Evolutionary conservation across 2,113 vertebrate genomes (phyloP), one percentile per base, ranked within the genome.

Genomic region (Ptilorrhoa leucosticta): DNA sequence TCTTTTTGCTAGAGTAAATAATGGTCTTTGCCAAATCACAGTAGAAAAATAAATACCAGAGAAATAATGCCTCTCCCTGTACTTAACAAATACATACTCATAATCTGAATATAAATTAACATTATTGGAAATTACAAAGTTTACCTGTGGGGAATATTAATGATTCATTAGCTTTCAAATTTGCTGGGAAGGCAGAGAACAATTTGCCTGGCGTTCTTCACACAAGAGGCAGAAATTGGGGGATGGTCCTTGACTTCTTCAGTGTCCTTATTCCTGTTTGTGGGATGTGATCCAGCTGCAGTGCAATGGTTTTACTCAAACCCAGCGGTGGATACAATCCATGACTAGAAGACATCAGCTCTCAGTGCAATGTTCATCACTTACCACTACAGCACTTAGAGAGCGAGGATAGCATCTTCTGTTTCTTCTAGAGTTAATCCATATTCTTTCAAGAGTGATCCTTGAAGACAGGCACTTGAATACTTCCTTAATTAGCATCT

Each of bases 31-130:
- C n/a, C n/a, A 93, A 86, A 63, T 35, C 10, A 13, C 13, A 87
- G 16, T 60, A 76, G 35, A 45, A 83, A 89, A 54, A 68, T 13
- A 89, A 75, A 82, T 19, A 75, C 19, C 14, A 33, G 26, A 64
- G 15, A 85, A 78, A 65, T 27, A 64, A 84, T 58, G 8, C 42
- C 57, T 61, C 15, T 63, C 31, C 6, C 27, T 65, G 2, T 86
- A 58, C 48, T 90, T 96, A 79, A 63, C 51, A 96, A 92, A 57
- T 76, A 92, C 90, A 87, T 71, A 72, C 58, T 89, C 66, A 40
- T 61, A 66, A 60, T 75, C 13, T 89, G 65, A 83, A 79, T 83
- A 79, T 37, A 90, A 73, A 9, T 78, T 68, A 40, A 61, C 53
- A 47, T 93, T 26, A 69, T 60, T 83, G 75, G 45, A 92, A 96